Percentiles rank a stretch among this genome's conserved stretches.
Evolutionary conservation across 2,888 invertebrate genomes (phyloP).

Genomic region (Cristatella mucedo): DNA sequence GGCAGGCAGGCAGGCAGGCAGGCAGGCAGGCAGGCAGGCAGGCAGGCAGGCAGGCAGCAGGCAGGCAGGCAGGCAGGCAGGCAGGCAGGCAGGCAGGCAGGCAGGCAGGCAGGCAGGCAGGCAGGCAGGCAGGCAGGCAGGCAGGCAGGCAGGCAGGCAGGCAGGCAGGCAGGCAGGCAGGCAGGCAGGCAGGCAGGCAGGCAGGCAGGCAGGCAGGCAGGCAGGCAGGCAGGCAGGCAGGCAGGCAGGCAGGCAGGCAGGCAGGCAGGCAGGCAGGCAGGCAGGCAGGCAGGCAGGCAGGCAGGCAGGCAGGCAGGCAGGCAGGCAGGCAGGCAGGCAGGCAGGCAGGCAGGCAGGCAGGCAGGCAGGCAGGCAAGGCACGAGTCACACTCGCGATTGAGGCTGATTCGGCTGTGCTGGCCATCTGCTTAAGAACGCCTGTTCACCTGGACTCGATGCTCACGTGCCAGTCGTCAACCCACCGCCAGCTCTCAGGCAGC

Average conservation of each 20-base stretch:
- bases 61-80: background rate
- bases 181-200: constrained; percentile 1
- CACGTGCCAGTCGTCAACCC: too few relatives aligned
- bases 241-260: constrained; percentile 3
- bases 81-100: constrained; percentile 1
- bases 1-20: background rate
- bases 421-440: too few relatives aligned
- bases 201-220: constrained; percentile 2
- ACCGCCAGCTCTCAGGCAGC: too few relatives aligned
- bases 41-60: too few relatives aligned
- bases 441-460: too few relatives aligned
- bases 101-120: constrained; percentile 2
- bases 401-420: too few relatives aligned
- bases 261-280: constrained; percentile 5
- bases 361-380: background rate
- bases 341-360: constrained; percentile 2
- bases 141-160: constrained; percentile 3
- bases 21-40: background rate
- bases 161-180: constrained; percentile 2
- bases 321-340: constrained; percentile 5
- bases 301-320: constrained; percentile 2
- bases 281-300: constrained; percentile 1
- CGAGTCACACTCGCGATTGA: background rate
- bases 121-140: background rate
- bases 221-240: constrained; percentile 2